phyloP scores from a whole-genome alignment of 2,113 vertebrate genomes.

The Clinocottus analis region DNA sequence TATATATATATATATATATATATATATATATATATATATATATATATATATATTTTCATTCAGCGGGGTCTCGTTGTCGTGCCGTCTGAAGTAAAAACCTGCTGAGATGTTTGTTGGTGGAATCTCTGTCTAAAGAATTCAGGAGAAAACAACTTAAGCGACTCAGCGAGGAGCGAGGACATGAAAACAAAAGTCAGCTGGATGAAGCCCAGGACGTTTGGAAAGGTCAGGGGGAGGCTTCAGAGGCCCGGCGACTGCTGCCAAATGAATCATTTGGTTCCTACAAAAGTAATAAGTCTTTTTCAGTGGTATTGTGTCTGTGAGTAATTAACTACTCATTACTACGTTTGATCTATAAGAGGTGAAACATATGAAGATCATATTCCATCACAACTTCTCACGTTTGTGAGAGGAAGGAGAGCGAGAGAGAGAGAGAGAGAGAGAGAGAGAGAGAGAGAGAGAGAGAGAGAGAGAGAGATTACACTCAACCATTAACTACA shows the following conservation, averaged over 20 bases:
- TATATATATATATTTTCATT: background rate
- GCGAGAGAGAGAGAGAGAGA: background rate
- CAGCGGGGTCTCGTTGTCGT: background rate
- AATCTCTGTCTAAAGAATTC: conserved; percentile 47
- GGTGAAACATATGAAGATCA: background rate
- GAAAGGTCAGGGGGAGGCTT: background rate
- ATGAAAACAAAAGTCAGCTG: conserved; percentile 21
- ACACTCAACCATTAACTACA: conserved; percentile 38
- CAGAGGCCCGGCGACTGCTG: background rate
- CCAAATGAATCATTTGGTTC: background rate
- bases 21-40: background rate
- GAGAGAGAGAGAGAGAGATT: background rate
- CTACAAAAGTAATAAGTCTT: background rate
- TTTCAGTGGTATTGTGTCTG: background rate
- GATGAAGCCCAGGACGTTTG: background rate
- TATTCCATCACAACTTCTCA: background rate
- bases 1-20: background rate
- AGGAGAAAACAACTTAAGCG: conserved; percentile 2
- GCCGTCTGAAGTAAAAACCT: background rate
- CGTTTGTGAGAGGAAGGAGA: background rate
- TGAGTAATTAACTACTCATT: background rate
- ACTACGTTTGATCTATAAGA: background rate
- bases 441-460: background rate
- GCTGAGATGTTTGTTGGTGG: conserved; percentile 58
- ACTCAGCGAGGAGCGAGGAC: conserved; percentile 29